Percentiles rank a stretch among this genome's conserved stretches.
Conservation (phyloP, 2,797 vertebrate genomes). For the Neomorphus geoffroyi region DNA sequence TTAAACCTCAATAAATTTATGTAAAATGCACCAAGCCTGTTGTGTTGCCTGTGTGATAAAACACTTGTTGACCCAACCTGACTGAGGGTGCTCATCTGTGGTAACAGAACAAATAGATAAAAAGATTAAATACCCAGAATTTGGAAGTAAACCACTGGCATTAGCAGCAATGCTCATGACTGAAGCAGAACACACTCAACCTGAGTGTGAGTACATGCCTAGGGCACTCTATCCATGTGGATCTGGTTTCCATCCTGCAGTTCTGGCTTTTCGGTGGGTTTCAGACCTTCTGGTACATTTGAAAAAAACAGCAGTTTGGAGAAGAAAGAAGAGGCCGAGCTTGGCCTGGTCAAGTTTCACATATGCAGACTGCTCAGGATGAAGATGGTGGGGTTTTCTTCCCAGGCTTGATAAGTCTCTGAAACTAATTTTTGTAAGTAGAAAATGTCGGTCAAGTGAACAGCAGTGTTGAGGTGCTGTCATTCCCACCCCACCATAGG, state of each 20-base stretch:
- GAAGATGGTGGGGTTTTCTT: neutral
- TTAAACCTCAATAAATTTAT: constrained; percentile 24
- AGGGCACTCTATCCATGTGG: neutral
- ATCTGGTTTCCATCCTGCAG: neutral
- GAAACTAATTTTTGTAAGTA: neutral
- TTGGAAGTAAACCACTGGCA: neutral
- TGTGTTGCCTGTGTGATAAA: neutral
- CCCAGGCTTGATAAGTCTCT: neutral
- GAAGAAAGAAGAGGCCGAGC: neutral
- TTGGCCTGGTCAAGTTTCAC: neutral
- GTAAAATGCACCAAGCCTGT: neutral
- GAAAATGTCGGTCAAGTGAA: neutral
- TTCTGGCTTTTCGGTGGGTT: neutral
- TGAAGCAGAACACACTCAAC: neutral
- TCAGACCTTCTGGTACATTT: neutral
- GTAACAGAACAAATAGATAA: neutral
- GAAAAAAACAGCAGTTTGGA: neutral
- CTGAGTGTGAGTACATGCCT: neutral
- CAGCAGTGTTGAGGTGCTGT: accelerated
- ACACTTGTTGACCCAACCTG: neutral
- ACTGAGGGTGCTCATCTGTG: neutral
- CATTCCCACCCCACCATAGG: neutral
- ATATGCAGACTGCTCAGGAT: neutral
- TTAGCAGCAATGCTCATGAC: neutral
- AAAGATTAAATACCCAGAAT: neutral